phyloP scores from a whole-genome alignment of 2,888 invertebrate genomes.

The Diarsia dahlii region DNA sequence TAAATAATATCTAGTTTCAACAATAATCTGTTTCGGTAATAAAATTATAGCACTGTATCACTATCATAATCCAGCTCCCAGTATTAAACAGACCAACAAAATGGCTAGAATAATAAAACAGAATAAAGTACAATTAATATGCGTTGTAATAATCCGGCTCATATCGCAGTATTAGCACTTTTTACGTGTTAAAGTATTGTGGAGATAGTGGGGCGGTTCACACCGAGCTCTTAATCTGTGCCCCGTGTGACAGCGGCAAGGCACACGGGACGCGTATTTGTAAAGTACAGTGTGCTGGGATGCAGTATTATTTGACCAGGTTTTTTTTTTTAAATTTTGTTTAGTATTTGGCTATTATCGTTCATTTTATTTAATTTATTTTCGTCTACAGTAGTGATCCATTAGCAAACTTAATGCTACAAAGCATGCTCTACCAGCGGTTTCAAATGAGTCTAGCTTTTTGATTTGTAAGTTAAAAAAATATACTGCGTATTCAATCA shows the following conservation, averaged over 20 bases:
- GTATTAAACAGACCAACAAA: slow-evolving; percentile 19
- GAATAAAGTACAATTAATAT: slow-evolving; percentile 57
- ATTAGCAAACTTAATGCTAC: not conserved
- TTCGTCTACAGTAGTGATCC: not conserved
- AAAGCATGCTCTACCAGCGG: not conserved
- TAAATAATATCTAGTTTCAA: not conserved
- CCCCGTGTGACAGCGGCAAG: slow-evolving; percentile 75
- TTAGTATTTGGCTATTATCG: not conserved
- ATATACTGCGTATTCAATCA: not conserved
- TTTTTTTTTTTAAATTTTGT: not conserved
- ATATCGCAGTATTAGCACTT: slow-evolving; percentile 71
- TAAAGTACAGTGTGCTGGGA: slow-evolving; percentile 39
- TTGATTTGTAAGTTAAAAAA: not conserved
- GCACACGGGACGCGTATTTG: slow-evolving; percentile 64
- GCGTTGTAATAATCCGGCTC: slow-evolving; percentile 59
- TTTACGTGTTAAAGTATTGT: slow-evolving; percentile 72
- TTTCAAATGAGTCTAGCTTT: no score
- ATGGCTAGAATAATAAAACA: slow-evolving; percentile 54
- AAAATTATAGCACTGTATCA: no score
- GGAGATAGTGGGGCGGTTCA: slow-evolving; percentile 72
- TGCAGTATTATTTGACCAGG: not conserved
- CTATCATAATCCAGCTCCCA: slow-evolving; percentile 17
- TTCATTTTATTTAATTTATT: not conserved
- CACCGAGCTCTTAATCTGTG: slow-evolving; percentile 75
- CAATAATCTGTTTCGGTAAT: not conserved